Conservation (phyloP, 2,888 invertebrate species). For the Frankliniella intonsa region DNA sequence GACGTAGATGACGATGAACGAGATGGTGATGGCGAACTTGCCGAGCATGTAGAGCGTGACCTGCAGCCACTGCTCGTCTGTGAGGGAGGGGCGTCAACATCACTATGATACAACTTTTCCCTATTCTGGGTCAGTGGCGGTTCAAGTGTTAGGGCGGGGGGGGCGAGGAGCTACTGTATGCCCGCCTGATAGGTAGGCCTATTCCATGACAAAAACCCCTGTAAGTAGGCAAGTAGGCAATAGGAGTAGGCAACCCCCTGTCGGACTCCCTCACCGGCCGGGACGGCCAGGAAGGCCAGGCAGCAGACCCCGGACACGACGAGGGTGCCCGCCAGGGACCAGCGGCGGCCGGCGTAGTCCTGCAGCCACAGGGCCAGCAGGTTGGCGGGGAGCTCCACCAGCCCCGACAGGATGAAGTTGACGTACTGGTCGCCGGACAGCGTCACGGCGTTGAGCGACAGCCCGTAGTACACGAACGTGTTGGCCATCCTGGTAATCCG, state of each 20-base stretch:
- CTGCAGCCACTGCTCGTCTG: constrained; percentile 52
- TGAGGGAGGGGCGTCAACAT: constrained; percentile 36
- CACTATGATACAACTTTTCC: constrained; percentile 26
- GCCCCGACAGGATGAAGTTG: constrained; percentile 65
- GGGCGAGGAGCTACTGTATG: too few relatives aligned
- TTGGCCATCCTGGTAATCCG: constrained; percentile 54
- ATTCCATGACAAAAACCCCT: too few relatives aligned
- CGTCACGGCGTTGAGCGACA: constrained; percentile 69
- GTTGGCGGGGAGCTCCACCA: constrained; percentile 60
- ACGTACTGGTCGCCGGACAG: constrained; percentile 67
- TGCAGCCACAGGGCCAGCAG: constrained; percentile 48
- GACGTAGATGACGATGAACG: constrained; percentile 60
- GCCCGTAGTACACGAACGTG: constrained; percentile 71
- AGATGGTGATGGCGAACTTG: constrained; percentile 59
- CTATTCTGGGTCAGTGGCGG: too few relatives aligned
- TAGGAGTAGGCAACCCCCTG: too few relatives aligned
- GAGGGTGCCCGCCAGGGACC: constrained; percentile 52
- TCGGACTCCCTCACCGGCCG: constrained; percentile 46
- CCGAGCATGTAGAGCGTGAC: constrained; percentile 57
- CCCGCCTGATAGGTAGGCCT: too few relatives aligned
- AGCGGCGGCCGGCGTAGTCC: constrained; percentile 51
- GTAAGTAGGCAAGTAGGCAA: too few relatives aligned
- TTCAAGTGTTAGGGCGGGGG: too few relatives aligned
- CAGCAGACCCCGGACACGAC: constrained; percentile 54
- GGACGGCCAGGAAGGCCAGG: constrained; percentile 53